A percentile compares a stretch with the other conserved stretches of the same genome.
These are phyloP conservation scores for Ramphastos sulfuratus DNA, from an alignment of 2,113 vertebrate species.

Conservation along the genomic window DNA sequence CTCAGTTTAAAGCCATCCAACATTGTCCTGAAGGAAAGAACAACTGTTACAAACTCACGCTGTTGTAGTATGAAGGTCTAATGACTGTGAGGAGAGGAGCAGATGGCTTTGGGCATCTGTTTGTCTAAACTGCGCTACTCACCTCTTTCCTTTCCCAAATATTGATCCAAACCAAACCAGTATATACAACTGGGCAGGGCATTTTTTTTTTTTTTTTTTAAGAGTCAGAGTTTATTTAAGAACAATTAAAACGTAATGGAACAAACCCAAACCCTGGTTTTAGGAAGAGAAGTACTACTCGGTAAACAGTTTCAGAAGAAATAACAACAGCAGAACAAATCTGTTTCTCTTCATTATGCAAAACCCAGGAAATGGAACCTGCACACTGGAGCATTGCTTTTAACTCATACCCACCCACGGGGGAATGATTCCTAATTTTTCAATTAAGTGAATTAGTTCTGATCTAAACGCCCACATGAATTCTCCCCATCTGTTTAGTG, in stretches of 20 bases:
- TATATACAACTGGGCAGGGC: background rate
- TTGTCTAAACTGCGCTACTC: background rate
- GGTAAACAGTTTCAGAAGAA: background rate
- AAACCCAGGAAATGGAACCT: background rate
- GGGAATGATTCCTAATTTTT: background rate
- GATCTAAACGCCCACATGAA: background rate
- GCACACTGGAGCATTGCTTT: background rate
- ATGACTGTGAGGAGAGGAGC: background rate
- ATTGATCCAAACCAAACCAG: background rate
- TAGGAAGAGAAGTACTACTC: background rate
- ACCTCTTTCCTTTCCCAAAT: background rate
- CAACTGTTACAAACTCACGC: background rate
- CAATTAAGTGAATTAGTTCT: background rate
- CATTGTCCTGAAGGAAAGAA: background rate
- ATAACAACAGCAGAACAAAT: background rate
- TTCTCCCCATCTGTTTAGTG: background rate
- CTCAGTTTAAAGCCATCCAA: background rate
- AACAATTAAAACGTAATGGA: background rate
- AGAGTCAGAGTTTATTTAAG: background rate
- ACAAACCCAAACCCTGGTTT: background rate
- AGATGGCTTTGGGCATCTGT: background rate
- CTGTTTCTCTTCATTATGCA: background rate
- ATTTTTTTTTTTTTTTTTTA: rapidly evolving
- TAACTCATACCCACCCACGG: background rate
- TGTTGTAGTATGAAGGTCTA: background rate